Percentiles rank a stretch among this genome's conserved stretches.
phyloP scores from a whole-genome alignment of 2,797 vertebrate species.

The Neopelma chrysocephalum region DNA sequence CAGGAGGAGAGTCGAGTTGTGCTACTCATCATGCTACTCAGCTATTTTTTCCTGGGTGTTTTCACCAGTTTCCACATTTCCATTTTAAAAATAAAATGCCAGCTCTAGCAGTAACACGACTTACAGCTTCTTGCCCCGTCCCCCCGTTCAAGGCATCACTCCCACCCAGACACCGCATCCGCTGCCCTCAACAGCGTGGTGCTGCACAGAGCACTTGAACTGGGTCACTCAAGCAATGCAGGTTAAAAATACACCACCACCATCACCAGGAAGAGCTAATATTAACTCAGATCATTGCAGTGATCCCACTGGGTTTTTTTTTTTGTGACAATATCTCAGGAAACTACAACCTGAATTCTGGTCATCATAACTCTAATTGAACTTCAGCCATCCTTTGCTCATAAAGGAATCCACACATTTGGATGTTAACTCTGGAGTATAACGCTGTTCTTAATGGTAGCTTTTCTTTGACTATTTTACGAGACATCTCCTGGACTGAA shows the following conservation, averaged over 20 bases:
- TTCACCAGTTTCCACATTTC: neutral
- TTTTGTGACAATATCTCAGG: neutral
- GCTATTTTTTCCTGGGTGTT: neutral
- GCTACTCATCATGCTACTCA: neutral
- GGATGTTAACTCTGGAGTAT: neutral
- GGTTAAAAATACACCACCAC: neutral
- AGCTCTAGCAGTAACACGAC: neutral
- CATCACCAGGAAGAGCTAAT: neutral
- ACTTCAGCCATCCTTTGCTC: neutral
- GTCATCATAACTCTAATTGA: neutral
- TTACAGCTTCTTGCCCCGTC: neutral
- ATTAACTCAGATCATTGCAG: neutral
- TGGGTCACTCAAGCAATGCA: neutral
- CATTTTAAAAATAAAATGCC: neutral
- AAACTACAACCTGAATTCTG: conserved; percentile 20
- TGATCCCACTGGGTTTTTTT: neutral
- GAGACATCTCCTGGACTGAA: neutral
- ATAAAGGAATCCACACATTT: neutral
- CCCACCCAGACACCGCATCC: neutral
- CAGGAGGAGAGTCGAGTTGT: neutral
- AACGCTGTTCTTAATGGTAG: neutral
- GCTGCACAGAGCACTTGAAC: neutral
- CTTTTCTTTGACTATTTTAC: neutral
- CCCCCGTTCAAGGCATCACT: neutral
- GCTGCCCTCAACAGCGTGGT: neutral